Percentiles rank a stretch among this genome's conserved stretches.
Evolutionary conservation across 2,888 invertebrate genomes (phyloP).

Genomic region (Metopia argyrocephala): DNA sequence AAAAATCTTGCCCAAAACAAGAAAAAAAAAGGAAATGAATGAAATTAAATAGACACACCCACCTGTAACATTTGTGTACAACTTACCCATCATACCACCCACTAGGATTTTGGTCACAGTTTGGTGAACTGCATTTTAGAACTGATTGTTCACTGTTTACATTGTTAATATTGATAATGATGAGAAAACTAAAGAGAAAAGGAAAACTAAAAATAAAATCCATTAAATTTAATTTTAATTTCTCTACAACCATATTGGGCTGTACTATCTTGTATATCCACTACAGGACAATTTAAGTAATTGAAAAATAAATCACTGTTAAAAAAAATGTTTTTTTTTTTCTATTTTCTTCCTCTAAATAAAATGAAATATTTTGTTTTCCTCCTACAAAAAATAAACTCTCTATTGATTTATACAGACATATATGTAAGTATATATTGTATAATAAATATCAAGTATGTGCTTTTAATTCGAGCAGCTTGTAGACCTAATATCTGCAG

Average conservation of each 20-base stretch:
- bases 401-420: background rate
- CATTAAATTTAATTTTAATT: constrained; percentile 59
- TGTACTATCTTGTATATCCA: background rate
- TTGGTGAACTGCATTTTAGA: constrained; percentile 47
- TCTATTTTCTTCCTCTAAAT: background rate
- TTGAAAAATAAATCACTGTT: constrained; percentile 55
- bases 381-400: constrained; percentile 18
- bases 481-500: constrained; percentile 31
- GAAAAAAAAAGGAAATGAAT: background rate
- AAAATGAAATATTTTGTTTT: constrained; percentile 50
- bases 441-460: constrained; percentile 30
- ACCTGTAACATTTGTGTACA: constrained; percentile 15
- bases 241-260: background rate
- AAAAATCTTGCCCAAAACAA: constrained; percentile 10
- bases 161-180: background rate
- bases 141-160: background rate
- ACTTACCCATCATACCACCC: background rate
- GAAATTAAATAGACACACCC: constrained; percentile 57
- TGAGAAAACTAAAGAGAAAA: background rate
- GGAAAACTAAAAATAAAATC: constrained; percentile 23
- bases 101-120: constrained; percentile 40
- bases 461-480: constrained; percentile 22
- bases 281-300: constrained; percentile 59
- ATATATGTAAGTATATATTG: background rate
- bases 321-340: background rate